These are phyloP conservation scores for Sander lucioperca DNA, from an alignment of 2,113 vertebrate genomes.

Conservation along the genomic window DNA sequence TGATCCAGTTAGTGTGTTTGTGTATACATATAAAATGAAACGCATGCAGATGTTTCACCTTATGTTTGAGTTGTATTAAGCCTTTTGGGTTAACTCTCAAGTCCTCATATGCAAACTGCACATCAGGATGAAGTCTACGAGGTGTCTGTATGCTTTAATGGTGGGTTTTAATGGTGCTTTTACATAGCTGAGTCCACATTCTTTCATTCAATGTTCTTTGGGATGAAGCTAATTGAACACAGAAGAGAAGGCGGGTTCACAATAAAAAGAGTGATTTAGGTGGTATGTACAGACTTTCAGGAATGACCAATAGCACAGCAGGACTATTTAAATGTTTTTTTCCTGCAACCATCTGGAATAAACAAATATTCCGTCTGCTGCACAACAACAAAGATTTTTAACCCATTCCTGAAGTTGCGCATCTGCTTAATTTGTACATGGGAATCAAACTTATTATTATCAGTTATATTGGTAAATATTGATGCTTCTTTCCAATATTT, in stretches of 20 bases:
- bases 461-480: not conserved
- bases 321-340: not conserved
- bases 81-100: not conserved
- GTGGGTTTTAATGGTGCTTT: constrained; percentile 1
- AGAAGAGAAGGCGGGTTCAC: not conserved
- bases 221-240: constrained; percentile 7
- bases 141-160: not conserved
- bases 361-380: not conserved
- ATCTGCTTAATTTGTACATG: not conserved
- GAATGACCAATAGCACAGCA: not conserved
- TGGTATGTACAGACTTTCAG: not conserved
- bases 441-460: not conserved
- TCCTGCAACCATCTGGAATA: not conserved
- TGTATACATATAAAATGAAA: not conserved
- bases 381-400: not conserved
- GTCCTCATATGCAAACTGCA: not conserved
- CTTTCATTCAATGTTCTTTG: constrained; percentile 12
- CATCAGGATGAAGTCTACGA: not conserved
- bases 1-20: not conserved
- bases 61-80: not conserved
- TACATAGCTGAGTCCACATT: not conserved
- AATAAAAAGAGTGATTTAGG: not conserved
- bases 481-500: not conserved
- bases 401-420: not conserved
- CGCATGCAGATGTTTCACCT: not conserved